phyloP scores from a whole-genome alignment of 2,888 invertebrate species.

The Brenthis daphne region DNA sequence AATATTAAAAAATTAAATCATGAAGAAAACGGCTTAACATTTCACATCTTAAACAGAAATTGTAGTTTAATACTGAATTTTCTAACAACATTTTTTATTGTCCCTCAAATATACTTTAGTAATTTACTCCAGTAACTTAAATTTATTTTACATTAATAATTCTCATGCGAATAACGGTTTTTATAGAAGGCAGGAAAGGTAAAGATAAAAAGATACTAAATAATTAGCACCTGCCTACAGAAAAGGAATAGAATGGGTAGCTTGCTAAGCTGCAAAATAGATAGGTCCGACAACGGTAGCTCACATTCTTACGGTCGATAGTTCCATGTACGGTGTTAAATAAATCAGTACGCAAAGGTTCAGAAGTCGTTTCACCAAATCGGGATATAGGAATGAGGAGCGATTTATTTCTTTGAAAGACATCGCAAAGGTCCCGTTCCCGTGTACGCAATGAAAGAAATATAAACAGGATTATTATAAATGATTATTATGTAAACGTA shows the following conservation, averaged over 20 bases:
- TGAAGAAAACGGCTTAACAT: too few relatives aligned
- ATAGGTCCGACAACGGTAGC: conserved; percentile 54
- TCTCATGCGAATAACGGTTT: too few relatives aligned
- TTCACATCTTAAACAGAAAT: too few relatives aligned
- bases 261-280: conserved; percentile 28
- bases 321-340: conserved; percentile 62
- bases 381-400: conserved; percentile 58
- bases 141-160: too few relatives aligned
- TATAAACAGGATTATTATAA: conserved; percentile 40
- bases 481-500: conserved; percentile 26
- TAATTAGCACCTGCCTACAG: conserved; percentile 4
- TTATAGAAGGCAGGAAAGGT: too few relatives aligned
- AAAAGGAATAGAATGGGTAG: conserved; percentile 19
- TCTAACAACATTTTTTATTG: too few relatives aligned
- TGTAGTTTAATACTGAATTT: too few relatives aligned
- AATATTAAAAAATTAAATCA: too few relatives aligned
- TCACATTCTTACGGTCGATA: conserved; percentile 54
- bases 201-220: neutral
- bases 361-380: conserved; percentile 68
- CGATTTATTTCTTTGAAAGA: conserved; percentile 57
- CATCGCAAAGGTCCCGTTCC: conserved; percentile 44
- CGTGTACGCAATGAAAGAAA: conserved; percentile 50
- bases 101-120: too few relatives aligned
- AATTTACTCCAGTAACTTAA: too few relatives aligned
- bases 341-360: conserved; percentile 63